Evolutionary conservation across 2,113 vertebrate species (phyloP), one percentile per base, ranked within the genome.

Genomic region (Sinocyclocheilus anophthalmus): DNA sequence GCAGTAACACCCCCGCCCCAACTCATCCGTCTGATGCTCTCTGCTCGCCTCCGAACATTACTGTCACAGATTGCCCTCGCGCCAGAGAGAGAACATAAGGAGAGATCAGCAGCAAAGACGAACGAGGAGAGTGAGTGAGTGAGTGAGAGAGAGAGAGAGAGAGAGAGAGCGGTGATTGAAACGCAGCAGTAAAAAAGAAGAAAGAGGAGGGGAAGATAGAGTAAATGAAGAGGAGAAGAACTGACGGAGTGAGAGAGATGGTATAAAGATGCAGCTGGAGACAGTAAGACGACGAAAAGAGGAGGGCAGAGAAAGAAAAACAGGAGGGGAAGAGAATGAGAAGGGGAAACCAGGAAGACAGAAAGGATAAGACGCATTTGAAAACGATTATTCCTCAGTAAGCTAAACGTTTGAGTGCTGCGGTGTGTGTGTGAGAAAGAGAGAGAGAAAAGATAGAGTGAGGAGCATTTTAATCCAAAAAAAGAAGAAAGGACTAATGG

Each of bases 1-100:
- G 89, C 92, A 93, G 88, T 93, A 93, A 90, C 93, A 92, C 87
- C 33, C 89, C 92, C 90, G 89, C 84, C 90, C 57, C 87, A 88
- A 80, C 91, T 93, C 93, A 90, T 94, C 93, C 89, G 89, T 94
- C 93, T 94, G 93, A 94, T 92, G 92, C 91, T 88, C 91, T 90
- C 89, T 88, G 89, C 91, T 94, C 92, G 92, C 91, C 91, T 93
- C 91, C 92, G 91, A 89, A 92, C 91, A 93, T 94, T 92, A 93
- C 90, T 92, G 88, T 89, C 91, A 90, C 90, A 91, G 88, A 90
- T 91, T 92, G 85, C 90, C 91, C 88, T 84, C 37, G 55, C 70
- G 24, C 80, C 76, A 63, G 42, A 84, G 57, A 37, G 20, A 83
- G 18, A 45, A 22, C 61, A 86, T 50, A 81, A 50, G 59, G 61